Base-by-base conservation (phyloP, 2,888 invertebrate species). In the Geophilus truncorum region DNA sequence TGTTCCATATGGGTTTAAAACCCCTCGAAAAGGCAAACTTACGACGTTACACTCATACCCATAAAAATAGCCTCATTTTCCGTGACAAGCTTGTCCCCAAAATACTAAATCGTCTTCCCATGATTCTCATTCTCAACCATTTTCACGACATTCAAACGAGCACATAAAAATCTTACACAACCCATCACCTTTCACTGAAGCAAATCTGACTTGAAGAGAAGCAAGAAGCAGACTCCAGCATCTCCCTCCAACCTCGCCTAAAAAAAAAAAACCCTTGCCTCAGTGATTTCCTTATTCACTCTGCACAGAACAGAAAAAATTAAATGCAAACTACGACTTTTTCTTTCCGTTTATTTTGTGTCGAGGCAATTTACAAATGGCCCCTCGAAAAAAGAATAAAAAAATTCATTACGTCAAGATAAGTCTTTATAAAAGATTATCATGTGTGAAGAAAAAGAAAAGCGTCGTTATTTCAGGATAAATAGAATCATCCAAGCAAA, bases 21-120 rank as follows among this genome's bases (percentile, higher is more conserved):
- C 25, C 70, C 28, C 70, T n/a, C 15, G 7, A 10, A 70, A 70
- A 70, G 70, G 12, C 70, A 23, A 70, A 70, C 25, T 25, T 70
- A 70, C 28, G 70, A 70, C 25, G 25, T 70, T 51, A 9, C 28
- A 23, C 28, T 70, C 70, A 10, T 70, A 18, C 70, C 70, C 28
- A 70, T 70, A 70, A 70, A 70, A 70, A 70, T 25, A 25, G 28
- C 25, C 70, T 70, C 70, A 70, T 70, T 70, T 51, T 70, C 70
- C 70, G 9, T 21, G 70, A 70, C 70, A 70, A 70, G 70, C 70
- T 70, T 70, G 70, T 70, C 70, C 28, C 70, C 28, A 28, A 70
- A 70, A 70, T 70, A 70, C 70, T 70, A 70, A 70, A 70, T 70
- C 70, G 70, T 70, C 70, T 70, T 70, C 70, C 70, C 70, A 70